phyloP scores from a whole-genome alignment of 2,113 vertebrate genomes.

The Nettapus auritus region DNA sequence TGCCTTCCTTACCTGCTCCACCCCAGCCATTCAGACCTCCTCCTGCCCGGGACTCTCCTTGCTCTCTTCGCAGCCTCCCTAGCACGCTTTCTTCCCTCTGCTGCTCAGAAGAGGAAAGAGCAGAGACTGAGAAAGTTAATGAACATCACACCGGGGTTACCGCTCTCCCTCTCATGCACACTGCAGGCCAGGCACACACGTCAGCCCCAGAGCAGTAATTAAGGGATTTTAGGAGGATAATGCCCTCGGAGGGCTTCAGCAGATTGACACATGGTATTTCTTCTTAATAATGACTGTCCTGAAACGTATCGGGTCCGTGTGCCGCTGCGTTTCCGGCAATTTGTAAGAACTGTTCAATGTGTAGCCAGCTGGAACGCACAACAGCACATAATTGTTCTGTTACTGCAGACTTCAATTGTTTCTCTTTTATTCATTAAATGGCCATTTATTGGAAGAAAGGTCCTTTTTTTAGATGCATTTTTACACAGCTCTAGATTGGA shows the following conservation, averaged over 20 bases:
- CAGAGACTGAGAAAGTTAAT: background rate
- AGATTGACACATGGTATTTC: slow-evolving; percentile 66
- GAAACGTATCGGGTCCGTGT: background rate
- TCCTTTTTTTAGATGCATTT: slow-evolving; percentile 66
- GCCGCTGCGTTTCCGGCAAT: slow-evolving; percentile 36
- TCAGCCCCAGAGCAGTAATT: slow-evolving; percentile 43
- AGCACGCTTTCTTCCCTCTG: background rate
- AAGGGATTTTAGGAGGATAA: slow-evolving; percentile 49
- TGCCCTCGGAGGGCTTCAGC: background rate
- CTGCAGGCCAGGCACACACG: background rate
- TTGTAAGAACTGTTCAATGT: slow-evolving; percentile 39
- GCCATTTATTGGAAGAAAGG: slow-evolving; percentile 66
- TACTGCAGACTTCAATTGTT: slow-evolving; percentile 62
- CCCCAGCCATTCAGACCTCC: background rate
- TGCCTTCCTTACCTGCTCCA: background rate
- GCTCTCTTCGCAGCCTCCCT: background rate
- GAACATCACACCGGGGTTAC: background rate
- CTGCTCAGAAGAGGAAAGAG: background rate
- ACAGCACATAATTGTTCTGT: slow-evolving; percentile 56
- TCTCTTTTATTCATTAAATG: slow-evolving; percentile 67
- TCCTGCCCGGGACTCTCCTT: background rate
- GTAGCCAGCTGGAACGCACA: slow-evolving; percentile 60
- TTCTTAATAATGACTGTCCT: slow-evolving; percentile 13
- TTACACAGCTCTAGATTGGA: slow-evolving; percentile 60
- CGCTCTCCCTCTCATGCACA: background rate